Base-by-base conservation (phyloP, 2,888 invertebrate genomes). In the Lithodes maja region DNA sequence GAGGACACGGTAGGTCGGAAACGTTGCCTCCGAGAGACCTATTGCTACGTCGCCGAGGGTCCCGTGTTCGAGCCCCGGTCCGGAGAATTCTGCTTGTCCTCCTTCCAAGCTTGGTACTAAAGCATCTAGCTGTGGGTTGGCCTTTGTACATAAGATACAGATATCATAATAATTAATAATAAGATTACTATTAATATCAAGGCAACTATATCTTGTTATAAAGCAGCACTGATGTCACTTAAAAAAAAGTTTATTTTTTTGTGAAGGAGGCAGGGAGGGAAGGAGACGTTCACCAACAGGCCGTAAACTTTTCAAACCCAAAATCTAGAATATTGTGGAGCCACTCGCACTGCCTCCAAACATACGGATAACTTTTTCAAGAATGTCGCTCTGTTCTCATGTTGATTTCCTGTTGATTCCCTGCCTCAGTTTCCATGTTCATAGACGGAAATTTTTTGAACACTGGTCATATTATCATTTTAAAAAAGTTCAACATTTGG, bases 141-240 rank as follows among this genome's bases (percentile, higher is more conserved):
- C 90, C 90, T 90, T 90, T 90, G 90, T 90, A 90, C 85, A 90
- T 90, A 90, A 81, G 81, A 89, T 83, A 82, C 77, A 88, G 88
- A 88, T 88, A 88, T 88, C 88, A 90, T 90, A 90, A 90, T 86
- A 90, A 90, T 90, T 90, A 90, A 79, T 86, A 74, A 81, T 86
- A 90, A 86, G 83, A 75, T 54, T 80, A 84, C 82, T 90, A 90
- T 86, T 86, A 83, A 90, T 90, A 90, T 90, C 86, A 90, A 83
- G 83, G 90, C 85, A 90, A 90, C 83, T 86, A 85, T 89, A 90
- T 90, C 90, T 90, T 90, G 83, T 90, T 90, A 90, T 90, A 83
- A 90, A 84, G 79, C 90, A 90, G 86, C 90, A 89, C 85, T 89
- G 49, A 83, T 83, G 88, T 88, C 84, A 84, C 84, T 84, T 79